Conservation (phyloP, 92 coral and sea anemone species). For the Zoanthus sociatus region DNA sequence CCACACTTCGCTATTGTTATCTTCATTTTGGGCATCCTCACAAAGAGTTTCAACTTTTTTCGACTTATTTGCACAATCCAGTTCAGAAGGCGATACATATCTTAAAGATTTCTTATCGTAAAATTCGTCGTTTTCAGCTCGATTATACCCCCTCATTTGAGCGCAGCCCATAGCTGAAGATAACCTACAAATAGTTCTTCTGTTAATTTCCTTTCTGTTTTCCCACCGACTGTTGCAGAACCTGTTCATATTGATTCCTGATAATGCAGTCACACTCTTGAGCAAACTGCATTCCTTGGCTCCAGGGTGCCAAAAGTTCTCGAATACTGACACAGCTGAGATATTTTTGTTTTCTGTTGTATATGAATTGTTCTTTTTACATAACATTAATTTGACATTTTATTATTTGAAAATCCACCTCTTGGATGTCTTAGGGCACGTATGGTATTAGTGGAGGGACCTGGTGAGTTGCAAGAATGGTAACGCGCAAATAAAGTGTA, state of each 20-base stretch:
- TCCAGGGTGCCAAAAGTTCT: slow-evolving; percentile 23
- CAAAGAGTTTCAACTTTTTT: slow-evolving; percentile 30
- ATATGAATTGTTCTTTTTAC: not conserved
- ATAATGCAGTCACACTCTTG: slow-evolving; percentile 3
- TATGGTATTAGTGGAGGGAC: not conserved
- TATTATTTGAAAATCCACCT: not conserved
- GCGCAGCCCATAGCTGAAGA: slow-evolving; percentile 20
- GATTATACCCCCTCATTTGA: slow-evolving; percentile 15
- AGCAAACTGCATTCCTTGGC: slow-evolving; percentile 23
- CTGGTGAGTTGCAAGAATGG: not conserved
- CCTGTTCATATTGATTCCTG: not conserved
- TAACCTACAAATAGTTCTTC: not conserved
- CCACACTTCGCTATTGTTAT: not conserved
- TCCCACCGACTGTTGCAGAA: not conserved
- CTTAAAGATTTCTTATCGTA: not conserved
- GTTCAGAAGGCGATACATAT: not conserved
- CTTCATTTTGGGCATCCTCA: not conserved
- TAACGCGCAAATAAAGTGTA: no score
- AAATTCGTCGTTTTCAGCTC: not conserved
- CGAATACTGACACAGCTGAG: not conserved
- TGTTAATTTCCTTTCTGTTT: not conserved
- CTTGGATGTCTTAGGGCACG: not conserved
- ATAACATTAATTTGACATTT: not conserved
- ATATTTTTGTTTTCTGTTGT: slow-evolving; percentile 6
- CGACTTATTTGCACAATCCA: not conserved